phyloP scores from a whole-genome alignment of 2,113 vertebrate genomes.

The Burhinus oedicnemus region DNA sequence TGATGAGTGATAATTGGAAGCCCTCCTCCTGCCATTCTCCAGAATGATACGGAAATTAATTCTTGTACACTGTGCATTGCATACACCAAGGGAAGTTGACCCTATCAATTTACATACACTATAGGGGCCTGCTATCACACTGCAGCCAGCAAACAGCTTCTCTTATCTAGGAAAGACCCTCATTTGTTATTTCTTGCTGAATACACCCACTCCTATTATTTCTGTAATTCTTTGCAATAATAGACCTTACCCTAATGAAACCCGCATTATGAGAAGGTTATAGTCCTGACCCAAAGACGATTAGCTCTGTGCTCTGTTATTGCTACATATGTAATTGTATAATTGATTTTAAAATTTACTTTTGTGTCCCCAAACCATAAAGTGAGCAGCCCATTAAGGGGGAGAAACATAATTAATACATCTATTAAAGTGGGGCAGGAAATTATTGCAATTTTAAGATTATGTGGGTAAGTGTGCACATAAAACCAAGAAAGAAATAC shows the following conservation, averaged over 20 bases:
- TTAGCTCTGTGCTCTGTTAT: constrained; percentile 79
- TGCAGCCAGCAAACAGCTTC: constrained; percentile 78
- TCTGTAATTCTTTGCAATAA: constrained; percentile 79
- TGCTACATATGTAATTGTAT: constrained; percentile 85
- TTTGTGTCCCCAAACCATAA: constrained; percentile 73
- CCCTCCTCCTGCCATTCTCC: constrained; percentile 58
- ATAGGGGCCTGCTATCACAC: constrained; percentile 75
- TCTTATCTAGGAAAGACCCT: constrained; percentile 85
- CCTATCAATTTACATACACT: constrained; percentile 79
- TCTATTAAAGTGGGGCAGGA: constrained; percentile 32
- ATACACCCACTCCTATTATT: constrained; percentile 83
- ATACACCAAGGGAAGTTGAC: constrained; percentile 74
- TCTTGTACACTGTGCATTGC: constrained; percentile 69
- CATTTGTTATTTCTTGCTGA: constrained; percentile 87
- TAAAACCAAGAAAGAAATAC: neutral
- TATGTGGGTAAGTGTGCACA: neutral
- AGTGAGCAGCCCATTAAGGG: constrained; percentile 68
- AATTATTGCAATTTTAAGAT: constrained; percentile 9
- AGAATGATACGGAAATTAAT: constrained; percentile 76
- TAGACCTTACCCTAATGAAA: constrained; percentile 85
- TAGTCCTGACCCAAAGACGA: constrained; percentile 79
- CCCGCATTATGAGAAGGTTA: constrained; percentile 81
- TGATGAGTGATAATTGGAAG: constrained; percentile 68
- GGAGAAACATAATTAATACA: constrained; percentile 74
- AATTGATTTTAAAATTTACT: constrained; percentile 86